Base-by-base conservation (phyloP, 2,113 vertebrate genomes). In the Myotis davidii region DNA sequence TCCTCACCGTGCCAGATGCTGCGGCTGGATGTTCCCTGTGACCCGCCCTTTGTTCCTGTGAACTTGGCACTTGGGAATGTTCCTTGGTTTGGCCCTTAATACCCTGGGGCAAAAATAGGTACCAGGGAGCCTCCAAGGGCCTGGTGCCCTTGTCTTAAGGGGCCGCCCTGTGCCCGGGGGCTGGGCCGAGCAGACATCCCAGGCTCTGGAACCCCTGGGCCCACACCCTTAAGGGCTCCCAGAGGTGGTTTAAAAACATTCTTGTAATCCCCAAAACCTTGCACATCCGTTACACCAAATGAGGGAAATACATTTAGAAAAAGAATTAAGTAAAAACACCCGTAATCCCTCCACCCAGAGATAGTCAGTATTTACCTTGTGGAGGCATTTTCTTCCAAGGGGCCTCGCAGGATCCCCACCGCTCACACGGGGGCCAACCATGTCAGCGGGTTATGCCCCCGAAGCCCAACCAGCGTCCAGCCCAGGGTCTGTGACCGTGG, bases 71-170 rank as follows among this genome's bases (percentile, higher is more conserved):
- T 13, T 50, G 65, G 69, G 76, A 84, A 59, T 83, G 93, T 83
- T 92, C 91, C 82, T 87, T 77, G 64, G 27, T 92, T 86, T 90
- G 37, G 85, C 84, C 70, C 69, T 90, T 96, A 90, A 79, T 92
- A 77, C 96, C 91, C 82, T 76, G 67, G 69, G 32, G 93, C 97
- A 97, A 96, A 97, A 97, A 97, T 96, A 96, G 94, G 76, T 5
- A n/a, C 23, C 77, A 77, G 56, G 64, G 90, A 91, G 59, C 34
- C 52, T 74, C 64, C 88, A 92, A 90, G 91, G 95, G 76, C 91
- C 76, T 23, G 16, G 50, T 94, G 94, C 17, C 92, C 97, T 97
- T 96, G 70, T 89, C 94, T 88, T 86, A 45, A 96, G 92, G 83
- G 74, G 42, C 27, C 91, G 61, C 48, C 61, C 61, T 6, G 23